Conservation (phyloP, 2,797 vertebrate genomes). For the Picus viridis region DNA sequence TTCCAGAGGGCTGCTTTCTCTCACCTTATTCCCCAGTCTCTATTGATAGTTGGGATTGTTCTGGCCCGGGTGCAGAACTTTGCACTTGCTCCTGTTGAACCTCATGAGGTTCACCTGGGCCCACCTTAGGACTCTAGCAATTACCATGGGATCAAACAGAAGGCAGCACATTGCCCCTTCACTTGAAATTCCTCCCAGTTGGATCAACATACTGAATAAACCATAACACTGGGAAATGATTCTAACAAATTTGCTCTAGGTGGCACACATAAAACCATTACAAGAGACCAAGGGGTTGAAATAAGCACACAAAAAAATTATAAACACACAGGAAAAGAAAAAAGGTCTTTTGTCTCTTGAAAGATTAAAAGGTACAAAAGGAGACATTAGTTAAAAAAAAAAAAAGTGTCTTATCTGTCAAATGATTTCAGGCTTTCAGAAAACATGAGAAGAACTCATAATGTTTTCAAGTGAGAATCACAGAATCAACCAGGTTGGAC, state of each 20-base stretch:
- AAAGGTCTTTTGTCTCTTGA: neutral
- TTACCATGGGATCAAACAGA: neutral
- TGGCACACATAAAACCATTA: neutral
- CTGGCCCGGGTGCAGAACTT: too few species aligned
- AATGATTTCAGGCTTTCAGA: neutral
- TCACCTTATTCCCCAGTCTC: too few species aligned
- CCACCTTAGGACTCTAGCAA: neutral
- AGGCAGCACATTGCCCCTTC: neutral
- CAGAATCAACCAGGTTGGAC: too few species aligned
- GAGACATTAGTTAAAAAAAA: neutral
- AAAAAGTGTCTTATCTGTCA: neutral
- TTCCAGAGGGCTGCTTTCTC: too few species aligned
- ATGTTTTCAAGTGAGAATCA: neutral
- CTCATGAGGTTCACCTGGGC: too few species aligned
- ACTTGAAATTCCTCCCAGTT: neutral
- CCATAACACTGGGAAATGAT: neutral
- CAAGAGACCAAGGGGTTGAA: neutral
- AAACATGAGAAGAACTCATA: neutral
- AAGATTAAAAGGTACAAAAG: neutral
- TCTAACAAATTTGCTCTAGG: neutral
- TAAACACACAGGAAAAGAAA: neutral
- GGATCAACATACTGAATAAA: neutral
- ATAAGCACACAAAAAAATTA: neutral
- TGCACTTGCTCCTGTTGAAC: too few species aligned
- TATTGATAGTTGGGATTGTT: too few species aligned